These are phyloP conservation scores for Protosalanx chinensis DNA, from an alignment of 2,797 vertebrate genomes.

Conservation along the genomic window DNA sequence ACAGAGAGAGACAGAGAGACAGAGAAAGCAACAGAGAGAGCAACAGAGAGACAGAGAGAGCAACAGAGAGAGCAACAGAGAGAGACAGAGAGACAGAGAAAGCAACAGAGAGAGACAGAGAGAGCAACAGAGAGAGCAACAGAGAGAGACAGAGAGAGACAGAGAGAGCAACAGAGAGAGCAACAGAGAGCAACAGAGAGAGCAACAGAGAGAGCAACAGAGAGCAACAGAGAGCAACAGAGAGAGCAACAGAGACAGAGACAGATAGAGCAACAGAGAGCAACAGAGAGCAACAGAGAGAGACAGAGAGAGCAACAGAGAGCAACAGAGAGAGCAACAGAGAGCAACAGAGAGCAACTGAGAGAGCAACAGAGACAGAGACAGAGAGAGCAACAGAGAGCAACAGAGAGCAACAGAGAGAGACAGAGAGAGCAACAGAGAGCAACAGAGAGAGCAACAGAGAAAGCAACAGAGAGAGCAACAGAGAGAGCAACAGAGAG, in stretches of 20 bases:
- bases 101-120: constrained; percentile 13
- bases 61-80: constrained; percentile 8
- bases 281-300: no score
- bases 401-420: neutral
- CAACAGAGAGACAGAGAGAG: constrained; percentile 1
- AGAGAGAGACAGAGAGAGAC: constrained; percentile 5
- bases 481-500: constrained; percentile 32
- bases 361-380: neutral
- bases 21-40: constrained; percentile 28
- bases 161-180: neutral
- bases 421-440: constrained; percentile 9
- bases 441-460: neutral
- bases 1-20: constrained; percentile 16
- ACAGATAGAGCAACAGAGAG: neutral
- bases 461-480: constrained; percentile 14
- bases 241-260: constrained; percentile 8
- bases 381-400: constrained; percentile 33
- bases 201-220: constrained; percentile 36
- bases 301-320: constrained; percentile 31
- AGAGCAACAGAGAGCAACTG: constrained; percentile 11
- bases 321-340: neutral
- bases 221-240: constrained; percentile 2
- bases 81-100: no score
- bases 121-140: constrained; percentile 38
- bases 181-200: neutral